Conservation (phyloP, 1,140 invertebrate genomes). For the Drosophila pseudoananassae region DNA sequence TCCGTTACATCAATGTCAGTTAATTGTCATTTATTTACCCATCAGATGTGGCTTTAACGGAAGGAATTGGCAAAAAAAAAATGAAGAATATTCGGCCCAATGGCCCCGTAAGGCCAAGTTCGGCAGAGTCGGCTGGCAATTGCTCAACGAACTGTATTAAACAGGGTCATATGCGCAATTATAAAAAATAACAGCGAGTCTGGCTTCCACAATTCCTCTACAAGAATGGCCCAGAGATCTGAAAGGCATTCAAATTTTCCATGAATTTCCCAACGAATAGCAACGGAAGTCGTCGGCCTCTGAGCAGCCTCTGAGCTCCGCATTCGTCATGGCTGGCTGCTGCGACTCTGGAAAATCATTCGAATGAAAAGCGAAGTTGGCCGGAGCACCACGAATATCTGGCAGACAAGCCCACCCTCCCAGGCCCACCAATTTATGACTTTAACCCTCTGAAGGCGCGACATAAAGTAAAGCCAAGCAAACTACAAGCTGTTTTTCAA, state of each 20-base stretch:
- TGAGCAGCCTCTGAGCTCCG: slow-evolving; percentile 17
- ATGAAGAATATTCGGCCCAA: slow-evolving; percentile 13
- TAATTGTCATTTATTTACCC: slow-evolving; percentile 71
- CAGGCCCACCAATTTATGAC: background rate
- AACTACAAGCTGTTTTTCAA: background rate
- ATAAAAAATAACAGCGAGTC: slow-evolving; percentile 66
- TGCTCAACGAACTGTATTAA: slow-evolving; percentile 78
- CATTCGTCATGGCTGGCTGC: slow-evolving; percentile 60
- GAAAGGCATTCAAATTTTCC: slow-evolving; percentile 43
- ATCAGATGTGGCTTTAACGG: slow-evolving; percentile 62
- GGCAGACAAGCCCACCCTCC: background rate
- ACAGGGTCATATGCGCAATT: slow-evolving; percentile 80
- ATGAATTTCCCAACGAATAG: slow-evolving; percentile 46
- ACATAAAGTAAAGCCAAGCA: background rate
- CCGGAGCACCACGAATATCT: slow-evolving; percentile 17
- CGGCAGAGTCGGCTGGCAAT: slow-evolving; percentile 40
- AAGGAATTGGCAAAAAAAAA: background rate
- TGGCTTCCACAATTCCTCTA: slow-evolving; percentile 12
- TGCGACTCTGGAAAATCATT: slow-evolving; percentile 59
- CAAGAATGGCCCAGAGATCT: slow-evolving; percentile 29
- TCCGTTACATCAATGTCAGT: slow-evolving; percentile 71
- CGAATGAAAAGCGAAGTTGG: slow-evolving; percentile 61
- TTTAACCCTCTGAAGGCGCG: slow-evolving; percentile 24
- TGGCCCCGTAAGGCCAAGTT: slow-evolving; percentile 38
- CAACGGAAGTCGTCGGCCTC: slow-evolving; percentile 14